Percentiles rank a stretch among this genome's conserved stretches.
Evolutionary conservation across 2,888 invertebrate genomes (phyloP).

Genomic region (Dastarcus helophoroides): DNA sequence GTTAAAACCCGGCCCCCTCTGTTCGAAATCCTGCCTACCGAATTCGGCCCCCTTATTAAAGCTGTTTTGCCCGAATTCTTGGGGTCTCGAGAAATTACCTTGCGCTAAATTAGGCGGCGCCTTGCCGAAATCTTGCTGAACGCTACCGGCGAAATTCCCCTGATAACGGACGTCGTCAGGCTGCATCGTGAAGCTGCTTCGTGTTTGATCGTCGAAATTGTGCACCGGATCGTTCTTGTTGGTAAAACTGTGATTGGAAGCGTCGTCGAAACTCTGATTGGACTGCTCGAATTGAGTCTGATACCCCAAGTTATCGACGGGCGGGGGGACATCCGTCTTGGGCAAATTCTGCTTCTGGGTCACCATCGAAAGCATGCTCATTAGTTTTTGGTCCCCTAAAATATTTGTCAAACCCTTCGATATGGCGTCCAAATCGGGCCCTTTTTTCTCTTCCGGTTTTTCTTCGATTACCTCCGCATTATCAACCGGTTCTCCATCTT

Average conservation of each 20-base stretch:
- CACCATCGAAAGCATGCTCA: conserved; percentile 45
- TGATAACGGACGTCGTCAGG: conserved; percentile 5
- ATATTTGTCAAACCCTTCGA: conserved; percentile 51
- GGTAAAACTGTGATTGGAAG: conserved; percentile 13
- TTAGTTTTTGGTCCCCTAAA: conserved; percentile 50
- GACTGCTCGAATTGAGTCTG: conserved; percentile 16
- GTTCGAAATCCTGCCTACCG: too few relatives aligned
- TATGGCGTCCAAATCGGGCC: conserved; percentile 46
- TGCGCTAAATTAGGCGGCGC: neutral
- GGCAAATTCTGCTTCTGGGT: conserved; percentile 28
- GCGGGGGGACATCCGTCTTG: neutral
- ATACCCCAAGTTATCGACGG: neutral
- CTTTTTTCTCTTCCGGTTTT: conserved; percentile 20
- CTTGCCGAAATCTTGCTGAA: conserved; percentile 1
- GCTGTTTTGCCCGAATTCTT: neutral
- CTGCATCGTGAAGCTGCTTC: conserved; percentile 26
- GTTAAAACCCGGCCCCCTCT: neutral
- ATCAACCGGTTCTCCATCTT: conserved; percentile 28
- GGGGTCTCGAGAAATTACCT: neutral
- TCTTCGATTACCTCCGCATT: conserved; percentile 15
- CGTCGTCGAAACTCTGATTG: conserved; percentile 19
- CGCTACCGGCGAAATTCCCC: too few relatives aligned
- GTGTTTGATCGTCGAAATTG: conserved; percentile 31
- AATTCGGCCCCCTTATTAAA: neutral
- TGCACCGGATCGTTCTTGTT: conserved; percentile 16